Conservation (phyloP, 2,888 invertebrate species). For the Pemphredon lugubris region DNA sequence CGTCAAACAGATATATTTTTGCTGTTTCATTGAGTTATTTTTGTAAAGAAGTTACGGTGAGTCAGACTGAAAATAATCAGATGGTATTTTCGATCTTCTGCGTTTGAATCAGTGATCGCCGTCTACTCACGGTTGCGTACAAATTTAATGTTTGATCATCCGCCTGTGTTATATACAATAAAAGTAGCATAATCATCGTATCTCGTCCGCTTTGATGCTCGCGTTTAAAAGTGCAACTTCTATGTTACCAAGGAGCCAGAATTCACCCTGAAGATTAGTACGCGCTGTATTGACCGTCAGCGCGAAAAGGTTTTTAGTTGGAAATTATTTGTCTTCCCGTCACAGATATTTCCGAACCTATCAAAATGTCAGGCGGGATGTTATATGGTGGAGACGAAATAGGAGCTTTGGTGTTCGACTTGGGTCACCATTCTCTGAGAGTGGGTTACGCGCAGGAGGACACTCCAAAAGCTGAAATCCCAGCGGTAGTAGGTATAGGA, state of each 20-base stretch:
- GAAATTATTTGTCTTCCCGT: slow-evolving; percentile 9
- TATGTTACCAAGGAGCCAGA: too few species aligned
- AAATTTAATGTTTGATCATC: too few species aligned
- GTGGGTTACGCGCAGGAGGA: slow-evolving; percentile 99
- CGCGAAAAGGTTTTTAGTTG: too few species aligned
- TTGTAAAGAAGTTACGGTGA: slow-evolving; percentile 53
- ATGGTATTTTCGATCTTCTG: too few species aligned
- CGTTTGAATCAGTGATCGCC: background rate
- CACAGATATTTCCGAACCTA: slow-evolving; percentile 36
- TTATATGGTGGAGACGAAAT: slow-evolving; percentile 98
- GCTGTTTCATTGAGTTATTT: slow-evolving; percentile 55
- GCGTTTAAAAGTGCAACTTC: too few species aligned
- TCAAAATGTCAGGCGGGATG: slow-evolving; percentile 82
- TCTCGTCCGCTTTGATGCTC: too few species aligned
- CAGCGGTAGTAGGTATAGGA: slow-evolving; percentile 93
- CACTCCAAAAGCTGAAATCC: slow-evolving; percentile 99
- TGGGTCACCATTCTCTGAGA: slow-evolving; percentile 94
- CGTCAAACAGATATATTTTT: slow-evolving; percentile 42
- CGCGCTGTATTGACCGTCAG: too few species aligned
- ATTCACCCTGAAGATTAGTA: too few species aligned
- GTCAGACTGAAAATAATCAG: too few species aligned
- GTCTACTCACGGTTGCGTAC: background rate
- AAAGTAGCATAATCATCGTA: too few species aligned
- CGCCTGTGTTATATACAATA: too few species aligned
- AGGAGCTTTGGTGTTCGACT: slow-evolving; percentile 98